A percentile compares a stretch with the other conserved stretches of the same genome.
phyloP scores from a whole-genome alignment of 2,113 vertebrate species.

The Gavialis gangeticus region DNA sequence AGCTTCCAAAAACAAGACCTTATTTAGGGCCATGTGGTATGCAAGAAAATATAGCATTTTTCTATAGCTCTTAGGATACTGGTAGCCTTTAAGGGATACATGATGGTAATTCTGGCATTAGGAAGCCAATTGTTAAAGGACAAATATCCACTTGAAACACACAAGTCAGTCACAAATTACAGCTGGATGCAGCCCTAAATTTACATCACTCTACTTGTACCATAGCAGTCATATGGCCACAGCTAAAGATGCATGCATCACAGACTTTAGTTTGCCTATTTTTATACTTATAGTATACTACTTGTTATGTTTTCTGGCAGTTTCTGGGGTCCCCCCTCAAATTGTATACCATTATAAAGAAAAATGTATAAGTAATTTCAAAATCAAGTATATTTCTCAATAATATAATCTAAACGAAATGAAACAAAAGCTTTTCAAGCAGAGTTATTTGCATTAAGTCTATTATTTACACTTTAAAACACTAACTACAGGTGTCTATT shows the following conservation, averaged over 20 bases:
- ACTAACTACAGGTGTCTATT: not conserved
- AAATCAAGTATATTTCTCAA: not conserved
- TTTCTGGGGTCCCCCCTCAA: too few relatives aligned
- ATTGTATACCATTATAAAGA: not conserved
- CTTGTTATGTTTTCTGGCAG: not conserved
- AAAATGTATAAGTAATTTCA: not conserved
- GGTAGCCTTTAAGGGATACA: not conserved
- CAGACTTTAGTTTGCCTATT: not conserved
- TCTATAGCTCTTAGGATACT: not conserved
- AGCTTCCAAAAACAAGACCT: too few relatives aligned
- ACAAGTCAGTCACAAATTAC: not conserved
- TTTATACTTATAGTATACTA: not conserved
- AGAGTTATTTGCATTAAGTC: not conserved
- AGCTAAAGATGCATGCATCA: not conserved
- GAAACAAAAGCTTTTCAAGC: not conserved
- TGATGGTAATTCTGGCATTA: not conserved
- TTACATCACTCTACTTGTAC: not conserved
- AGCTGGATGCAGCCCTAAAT: not conserved
- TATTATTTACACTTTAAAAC: not conserved
- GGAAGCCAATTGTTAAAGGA: not conserved
- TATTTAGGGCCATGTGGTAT: too few relatives aligned
- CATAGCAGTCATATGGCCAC: not conserved
- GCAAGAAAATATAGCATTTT: not conserved
- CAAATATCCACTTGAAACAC: not conserved
- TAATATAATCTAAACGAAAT: not conserved